Percentiles rank a stretch among this genome's conserved stretches.
These are phyloP conservation scores for Urophycis tenuis DNA, from an alignment of 2,797 vertebrate genomes.

Conservation along the genomic window DNA sequence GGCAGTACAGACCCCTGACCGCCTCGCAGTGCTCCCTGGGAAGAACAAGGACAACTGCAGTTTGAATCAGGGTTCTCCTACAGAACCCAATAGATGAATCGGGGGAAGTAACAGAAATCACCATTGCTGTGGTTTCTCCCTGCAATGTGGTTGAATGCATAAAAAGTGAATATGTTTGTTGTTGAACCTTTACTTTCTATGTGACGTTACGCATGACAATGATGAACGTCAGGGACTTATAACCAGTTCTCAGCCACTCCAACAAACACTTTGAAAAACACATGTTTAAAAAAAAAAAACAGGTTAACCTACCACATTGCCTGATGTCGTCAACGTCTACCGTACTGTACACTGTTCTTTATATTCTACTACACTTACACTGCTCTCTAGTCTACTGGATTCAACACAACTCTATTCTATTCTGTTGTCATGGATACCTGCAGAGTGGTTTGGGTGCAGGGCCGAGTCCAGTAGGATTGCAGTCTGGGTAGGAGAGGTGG, in stretches of 20 bases:
- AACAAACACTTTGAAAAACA: too few species aligned
- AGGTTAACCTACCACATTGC: too few species aligned
- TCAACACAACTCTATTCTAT: neutral
- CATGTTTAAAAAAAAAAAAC: too few species aligned
- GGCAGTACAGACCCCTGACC: slow-evolving; percentile 93
- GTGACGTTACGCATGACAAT: too few species aligned
- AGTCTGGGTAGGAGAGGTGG: slow-evolving; percentile 85
- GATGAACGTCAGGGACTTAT: too few species aligned
- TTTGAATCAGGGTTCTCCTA: neutral
- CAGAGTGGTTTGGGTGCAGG: slow-evolving; percentile 86
- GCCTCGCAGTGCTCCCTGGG: slow-evolving; percentile 90
- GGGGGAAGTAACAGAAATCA: too few species aligned
- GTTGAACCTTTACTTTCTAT: too few species aligned
- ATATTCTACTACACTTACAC: neutral
- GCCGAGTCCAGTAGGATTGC: slow-evolving; percentile 77
- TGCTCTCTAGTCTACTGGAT: neutral
- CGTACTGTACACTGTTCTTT: neutral
- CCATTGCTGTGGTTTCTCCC: too few species aligned
- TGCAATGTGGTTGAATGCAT: too few species aligned
- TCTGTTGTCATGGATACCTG: slow-evolving; percentile 70
- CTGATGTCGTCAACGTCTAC: too few species aligned
- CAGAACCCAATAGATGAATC: neutral
- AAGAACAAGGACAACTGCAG: neutral
- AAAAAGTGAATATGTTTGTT: too few species aligned
- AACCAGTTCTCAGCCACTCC: too few species aligned